Base-by-base conservation (phyloP, 1,140 invertebrate genomes). In the Drosophila pseudoananassae region DNA sequence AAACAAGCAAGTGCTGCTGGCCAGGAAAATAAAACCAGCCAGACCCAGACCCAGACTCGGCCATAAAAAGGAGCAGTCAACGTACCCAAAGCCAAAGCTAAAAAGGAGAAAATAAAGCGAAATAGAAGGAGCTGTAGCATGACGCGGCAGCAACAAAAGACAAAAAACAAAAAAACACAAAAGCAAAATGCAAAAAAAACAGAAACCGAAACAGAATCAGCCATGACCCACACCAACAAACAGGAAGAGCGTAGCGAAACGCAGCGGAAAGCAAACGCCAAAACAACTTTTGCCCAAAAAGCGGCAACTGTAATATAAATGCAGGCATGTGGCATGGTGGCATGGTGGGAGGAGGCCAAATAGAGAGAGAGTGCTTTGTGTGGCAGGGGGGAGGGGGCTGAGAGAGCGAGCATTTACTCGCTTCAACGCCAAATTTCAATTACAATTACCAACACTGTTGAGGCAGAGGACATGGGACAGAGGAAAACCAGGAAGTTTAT, bases 201-300 rank as follows among this genome's bases (percentile, higher is more conserved):
- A 51, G 27, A 45, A 59, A 52, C 56, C 36, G 40, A 63, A 66
- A 20, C 58, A 55, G 58, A 14, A 51, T 58, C 77, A 89, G 90
- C 90, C 90, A 91, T 91, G 90, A 91, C 90, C 90, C 90, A 91
- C 89, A 91, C 90, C 90, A 91, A 91, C 82, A 87, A 89, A 72
- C 79, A 83, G 83, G 79, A 89, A 88, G 71, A 73, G 69, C 33
- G 17, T 40, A 61, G 59, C 76, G 68, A 65, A 88, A 70, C 51
- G 72, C 80, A 46, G 43, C 43, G 43, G 17, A 46, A 46, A 20
- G 43, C 43, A 46, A 46, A 46, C 9, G 43, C 43, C 43, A 59
- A 85, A 85, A 87, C 81, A 70, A 76, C 68, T 70, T 75, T 85
- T 79, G 65, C 59, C 82, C 53, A 76, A 85, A 84, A 79, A 61